phyloP scores from a whole-genome alignment of 2,797 vertebrate species.

The Leontocebus nigricollis region DNA sequence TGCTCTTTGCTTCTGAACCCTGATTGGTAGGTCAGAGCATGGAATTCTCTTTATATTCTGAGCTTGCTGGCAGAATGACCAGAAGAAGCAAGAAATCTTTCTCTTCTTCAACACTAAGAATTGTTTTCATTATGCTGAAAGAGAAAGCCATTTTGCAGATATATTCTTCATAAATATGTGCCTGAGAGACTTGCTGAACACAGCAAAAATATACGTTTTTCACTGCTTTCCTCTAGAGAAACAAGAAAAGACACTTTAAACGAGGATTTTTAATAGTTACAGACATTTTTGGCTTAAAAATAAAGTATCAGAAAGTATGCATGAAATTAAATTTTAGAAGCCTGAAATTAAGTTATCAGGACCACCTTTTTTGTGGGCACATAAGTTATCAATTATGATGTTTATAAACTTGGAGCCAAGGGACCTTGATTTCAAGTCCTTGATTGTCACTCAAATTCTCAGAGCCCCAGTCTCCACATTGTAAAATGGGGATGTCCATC shows the following conservation, averaged over 20 bases:
- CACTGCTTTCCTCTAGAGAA: constrained; percentile 33
- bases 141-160: constrained; percentile 52
- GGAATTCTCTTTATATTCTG: constrained; percentile 40
- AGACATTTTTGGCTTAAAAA: constrained; percentile 28
- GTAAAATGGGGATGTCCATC: background rate
- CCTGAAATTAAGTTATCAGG: background rate
- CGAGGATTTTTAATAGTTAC: constrained; percentile 3
- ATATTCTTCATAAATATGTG: constrained; percentile 34
- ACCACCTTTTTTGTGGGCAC: background rate
- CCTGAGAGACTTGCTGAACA: constrained; percentile 42
- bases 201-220: constrained; percentile 53
- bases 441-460: background rate
- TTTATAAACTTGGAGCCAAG: background rate
- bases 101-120: background rate
- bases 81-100: constrained; percentile 18
- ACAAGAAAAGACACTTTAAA: background rate
- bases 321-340: constrained; percentile 48
- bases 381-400: background rate
- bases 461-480: background rate
- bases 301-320: background rate
- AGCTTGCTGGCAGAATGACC: background rate
- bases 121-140: constrained; percentile 50
- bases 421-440: background rate
- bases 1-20: background rate
- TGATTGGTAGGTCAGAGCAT: background rate